Base-by-base conservation (phyloP, 1,140 invertebrate genomes). In the Diorhabda elongata region DNA sequence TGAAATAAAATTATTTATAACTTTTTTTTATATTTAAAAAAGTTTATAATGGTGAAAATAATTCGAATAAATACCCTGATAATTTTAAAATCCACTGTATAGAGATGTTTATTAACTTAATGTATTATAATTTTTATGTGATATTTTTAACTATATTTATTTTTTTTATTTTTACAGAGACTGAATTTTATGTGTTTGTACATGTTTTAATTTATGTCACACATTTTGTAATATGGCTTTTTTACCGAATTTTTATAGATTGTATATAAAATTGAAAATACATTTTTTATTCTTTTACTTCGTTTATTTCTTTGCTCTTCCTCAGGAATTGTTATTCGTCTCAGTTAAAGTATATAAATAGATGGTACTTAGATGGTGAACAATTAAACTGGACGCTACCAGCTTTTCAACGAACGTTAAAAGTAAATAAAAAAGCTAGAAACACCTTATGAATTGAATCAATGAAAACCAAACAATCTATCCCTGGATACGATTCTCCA, bases 251-350 rank as follows among this genome's bases (percentile, higher is more conserved):
- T 52, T 26, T 52, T 52, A 52, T 52, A 52, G n/a, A 52, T 52
- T 52, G 47, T 52, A 52, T 52, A 52, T 52, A 52, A 52, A 52
- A 52, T 52, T 52, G n/a, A 52, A 52, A 52, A 52, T 52, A 52
- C 47, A 52, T 52, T 52, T 52, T 52, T 52, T 52, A 52, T 52
- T 52, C 47, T 52, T 52, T 52, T 52, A 52, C 47, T 4, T 52
- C 26, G 47, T n/a, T 52, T 52, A 8, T 52, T 52, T n/a, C 6
- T 52, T 52, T 52, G 4, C 47, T n/a, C n/a, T n/a, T n/a, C n/a
- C n/a, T n/a, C n/a, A n/a, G n/a, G n/a, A n/a, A n/a, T n/a, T n/a
- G n/a, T n/a, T n/a, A n/a, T n/a, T n/a, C n/a, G n/a, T n/a, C n/a
- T n/a, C n/a, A n/a, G n/a, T n/a, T n/a, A n/a, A n/a, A n/a, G n/a